Evolutionary conservation across 1,140 invertebrate genomes (phyloP).

Genomic region (Copidosoma floridanum): DNA sequence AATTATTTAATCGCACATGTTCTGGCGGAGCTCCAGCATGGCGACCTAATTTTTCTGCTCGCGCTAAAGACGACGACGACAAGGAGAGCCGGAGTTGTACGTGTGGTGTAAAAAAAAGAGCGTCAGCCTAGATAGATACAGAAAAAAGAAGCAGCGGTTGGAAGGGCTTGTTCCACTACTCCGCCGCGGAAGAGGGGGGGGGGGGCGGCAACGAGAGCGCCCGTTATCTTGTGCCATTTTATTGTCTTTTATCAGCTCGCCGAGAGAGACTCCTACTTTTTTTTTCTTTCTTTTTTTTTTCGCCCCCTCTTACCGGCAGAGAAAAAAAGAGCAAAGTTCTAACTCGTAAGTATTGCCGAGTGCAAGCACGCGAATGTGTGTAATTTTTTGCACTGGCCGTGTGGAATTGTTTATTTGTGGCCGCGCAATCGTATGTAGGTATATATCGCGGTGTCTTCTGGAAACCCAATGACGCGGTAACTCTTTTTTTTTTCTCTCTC

Average conservation of each 20-base stretch:
- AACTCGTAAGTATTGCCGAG: too few species aligned
- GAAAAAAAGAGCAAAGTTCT: conserved; percentile 2
- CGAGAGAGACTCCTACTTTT: too few species aligned
- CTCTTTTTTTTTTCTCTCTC: too few species aligned
- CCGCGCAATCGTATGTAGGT: too few species aligned
- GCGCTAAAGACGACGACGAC: conserved; percentile 1
- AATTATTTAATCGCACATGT: conserved; percentile 56
- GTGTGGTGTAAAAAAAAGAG: conserved; percentile 1
- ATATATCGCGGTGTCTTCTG: too few species aligned
- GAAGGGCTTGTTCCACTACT: too few species aligned
- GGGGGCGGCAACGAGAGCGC: too few species aligned
- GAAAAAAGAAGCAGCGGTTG: background rate
- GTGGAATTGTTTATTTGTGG: too few species aligned
- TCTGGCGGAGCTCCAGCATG: conserved; percentile 50
- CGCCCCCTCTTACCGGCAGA: conserved; percentile 11
- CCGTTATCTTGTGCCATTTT: conserved; percentile 19
- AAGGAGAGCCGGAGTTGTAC: background rate
- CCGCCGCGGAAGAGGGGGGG: too few species aligned
- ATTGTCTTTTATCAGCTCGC: conserved; percentile 23
- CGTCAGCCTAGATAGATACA: conserved; percentile 3
- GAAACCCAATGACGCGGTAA: too few species aligned
- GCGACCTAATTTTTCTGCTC: conserved; percentile 53
- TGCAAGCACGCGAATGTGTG: too few species aligned
- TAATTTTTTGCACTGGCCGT: too few species aligned
- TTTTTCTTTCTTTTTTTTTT: conserved; percentile 26